Evolutionary conservation across 2,797 vertebrate genomes (phyloP), one percentile per base, ranked within the genome.

Genomic region (Bradypodion pumilum): DNA sequence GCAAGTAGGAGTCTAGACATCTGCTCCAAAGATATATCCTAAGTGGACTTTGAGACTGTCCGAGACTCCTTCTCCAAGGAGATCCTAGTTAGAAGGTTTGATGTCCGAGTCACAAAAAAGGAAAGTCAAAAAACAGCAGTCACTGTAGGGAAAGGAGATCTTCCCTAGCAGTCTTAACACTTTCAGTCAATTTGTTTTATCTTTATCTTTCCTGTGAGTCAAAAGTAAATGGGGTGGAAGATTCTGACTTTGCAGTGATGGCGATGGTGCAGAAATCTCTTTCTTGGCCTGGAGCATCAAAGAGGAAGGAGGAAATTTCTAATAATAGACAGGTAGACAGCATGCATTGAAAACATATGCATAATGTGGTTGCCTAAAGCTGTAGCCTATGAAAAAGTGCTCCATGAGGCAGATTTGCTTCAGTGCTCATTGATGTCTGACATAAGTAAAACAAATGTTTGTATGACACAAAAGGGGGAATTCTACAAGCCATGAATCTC

Each of bases 381-480:
- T 32, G 52, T 59, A 82, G 49, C 68, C 75, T 3, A 69, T 15
- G 12, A 65, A 70, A 15, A 23, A 56, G 29, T 68, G 68, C 74
- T 86, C 86, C 73, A 56, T 72, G 73, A 87, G 70, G 16, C 40
- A 78, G 1, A 32, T 32, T 1, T 21, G 65, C 46, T 91, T 90
- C 78, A 74, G 8, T 87, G 62, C 49, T 42, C 59, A 85, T 3
- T 74, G 40, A 79, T 1, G 0, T 73, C 87, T 27, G 89, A 76
- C 80, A 6, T 77, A 86, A 89, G 66, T 72, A 90, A 85, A 90
- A 89, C 0, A 82, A 84, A 16, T 37, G 9, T 35, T 90, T 90
- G 85, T 7, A 82, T 37, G 59, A 88, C 82, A 13, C 35, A 81
- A n/a, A 15, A 85, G 46, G 4, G 78, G 73, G 79, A 81, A 77